phyloP scores from a whole-genome alignment of 2,113 vertebrate species.

The human (Homo sapiens) region DNA sequence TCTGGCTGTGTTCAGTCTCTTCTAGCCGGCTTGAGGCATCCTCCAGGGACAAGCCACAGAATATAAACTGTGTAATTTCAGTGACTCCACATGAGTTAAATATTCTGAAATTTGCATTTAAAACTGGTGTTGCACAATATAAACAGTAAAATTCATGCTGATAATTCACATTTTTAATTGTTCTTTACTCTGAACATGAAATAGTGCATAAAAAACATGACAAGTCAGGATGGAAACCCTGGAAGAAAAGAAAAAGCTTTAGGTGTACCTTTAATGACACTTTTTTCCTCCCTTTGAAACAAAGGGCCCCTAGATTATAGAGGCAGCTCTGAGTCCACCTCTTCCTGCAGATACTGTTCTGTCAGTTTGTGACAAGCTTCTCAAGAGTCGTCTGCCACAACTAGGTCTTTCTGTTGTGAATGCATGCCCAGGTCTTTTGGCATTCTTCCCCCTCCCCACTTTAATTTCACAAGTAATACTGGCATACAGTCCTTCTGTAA shows the following conservation, averaged over 20 bases:
- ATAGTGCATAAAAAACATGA: not conserved
- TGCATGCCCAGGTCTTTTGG: not conserved
- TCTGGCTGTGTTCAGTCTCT: not conserved
- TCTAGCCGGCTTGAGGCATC: not conserved
- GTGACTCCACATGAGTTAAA: not conserved
- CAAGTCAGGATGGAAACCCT: not conserved
- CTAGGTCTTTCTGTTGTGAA: not conserved
- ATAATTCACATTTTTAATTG: not conserved
- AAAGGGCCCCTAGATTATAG: not conserved
- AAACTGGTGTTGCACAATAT: not conserved
- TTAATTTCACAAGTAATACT: not conserved
- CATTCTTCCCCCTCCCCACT: not conserved
- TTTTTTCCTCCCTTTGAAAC: not conserved
- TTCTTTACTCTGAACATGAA: not conserved
- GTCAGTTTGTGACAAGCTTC: not conserved
- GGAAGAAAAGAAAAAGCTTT: not conserved
- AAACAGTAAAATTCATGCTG: not conserved
- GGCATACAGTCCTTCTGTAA: not conserved
- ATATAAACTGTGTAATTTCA: not conserved
- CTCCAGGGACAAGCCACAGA: not conserved
- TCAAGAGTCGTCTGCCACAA: not conserved
- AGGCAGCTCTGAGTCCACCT: not conserved
- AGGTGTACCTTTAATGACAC: not conserved
- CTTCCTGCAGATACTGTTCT: not conserved
- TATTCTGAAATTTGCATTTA: not conserved